A percentile compares a stretch with the other conserved stretches of the same genome.
These are phyloP conservation scores for Alviniconcha strummeri DNA, from an alignment of 2,888 invertebrate genomes.

Conservation along the genomic window DNA sequence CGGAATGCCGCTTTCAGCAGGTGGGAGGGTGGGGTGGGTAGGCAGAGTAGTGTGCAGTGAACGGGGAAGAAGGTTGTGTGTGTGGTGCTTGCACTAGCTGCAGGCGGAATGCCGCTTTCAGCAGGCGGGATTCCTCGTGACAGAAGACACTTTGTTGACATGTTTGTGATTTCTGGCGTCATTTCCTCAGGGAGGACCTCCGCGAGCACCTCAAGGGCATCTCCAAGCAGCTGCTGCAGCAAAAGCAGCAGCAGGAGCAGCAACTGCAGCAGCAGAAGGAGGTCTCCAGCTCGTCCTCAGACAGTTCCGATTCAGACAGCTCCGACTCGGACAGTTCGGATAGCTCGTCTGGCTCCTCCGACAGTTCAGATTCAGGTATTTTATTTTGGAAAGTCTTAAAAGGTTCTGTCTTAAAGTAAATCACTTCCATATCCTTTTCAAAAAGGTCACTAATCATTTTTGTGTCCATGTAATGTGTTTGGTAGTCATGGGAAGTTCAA, in stretches of 20 bases:
- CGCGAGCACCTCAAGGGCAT: constrained; percentile 89
- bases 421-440: not conserved
- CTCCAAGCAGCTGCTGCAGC: constrained; percentile 75
- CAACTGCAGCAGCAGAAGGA: constrained; percentile 19
- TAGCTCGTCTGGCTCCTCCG: constrained; percentile 45
- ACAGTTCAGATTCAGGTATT: constrained; percentile 40
- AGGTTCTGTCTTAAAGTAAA: not conserved
- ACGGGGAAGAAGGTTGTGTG: no score
- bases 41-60: no score
- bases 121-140: no score
- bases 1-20: no score
- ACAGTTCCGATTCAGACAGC: constrained; percentile 35
- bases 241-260: constrained; percentile 53
- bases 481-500: no score
- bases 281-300: constrained; percentile 36
- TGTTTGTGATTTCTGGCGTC: no score
- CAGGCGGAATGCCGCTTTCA: no score
- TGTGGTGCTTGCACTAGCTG: no score
- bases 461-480: no score
- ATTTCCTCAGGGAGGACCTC: constrained; percentile 82
- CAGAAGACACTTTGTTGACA: no score
- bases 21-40: no score
- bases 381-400: not conserved
- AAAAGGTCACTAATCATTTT: no score
- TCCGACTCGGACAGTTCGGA: constrained; percentile 39